These are phyloP conservation scores for Alentia gelatinosa DNA, from an alignment of 2,888 invertebrate species.

Conservation along the genomic window DNA sequence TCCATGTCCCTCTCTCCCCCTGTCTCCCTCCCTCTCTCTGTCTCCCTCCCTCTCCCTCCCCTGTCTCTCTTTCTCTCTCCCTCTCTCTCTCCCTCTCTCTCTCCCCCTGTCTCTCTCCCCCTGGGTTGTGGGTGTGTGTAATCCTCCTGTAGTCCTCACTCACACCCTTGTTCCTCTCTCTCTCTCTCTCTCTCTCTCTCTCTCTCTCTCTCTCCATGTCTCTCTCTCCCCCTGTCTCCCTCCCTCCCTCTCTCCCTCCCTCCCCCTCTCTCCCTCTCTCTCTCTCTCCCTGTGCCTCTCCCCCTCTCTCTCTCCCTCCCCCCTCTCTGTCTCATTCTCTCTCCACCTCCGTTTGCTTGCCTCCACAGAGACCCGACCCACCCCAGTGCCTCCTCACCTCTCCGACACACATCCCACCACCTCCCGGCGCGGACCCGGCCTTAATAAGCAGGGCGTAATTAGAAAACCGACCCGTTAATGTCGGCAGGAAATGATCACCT, in stretches of 20 bases:
- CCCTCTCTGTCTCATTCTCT: neutral
- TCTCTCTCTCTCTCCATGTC: too few relatives aligned
- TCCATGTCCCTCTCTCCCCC: too few relatives aligned
- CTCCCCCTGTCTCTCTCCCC: too few relatives aligned
- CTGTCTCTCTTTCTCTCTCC: too few relatives aligned
- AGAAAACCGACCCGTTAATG: constrained; percentile 39
- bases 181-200: too few relatives aligned
- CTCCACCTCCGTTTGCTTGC: neutral
- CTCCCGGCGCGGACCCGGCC: neutral
- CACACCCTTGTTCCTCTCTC: too few relatives aligned
- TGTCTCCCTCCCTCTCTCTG: too few relatives aligned
- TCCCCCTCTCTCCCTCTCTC: neutral
- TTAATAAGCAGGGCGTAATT: constrained; percentile 8
- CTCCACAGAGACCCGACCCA: neutral
- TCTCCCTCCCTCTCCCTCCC: too few relatives aligned
- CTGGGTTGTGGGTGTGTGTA: too few relatives aligned
- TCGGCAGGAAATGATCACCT: constrained; percentile 35
- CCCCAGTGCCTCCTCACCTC: neutral
- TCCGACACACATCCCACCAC: neutral
- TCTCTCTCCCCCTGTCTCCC: neutral
- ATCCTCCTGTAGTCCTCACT: too few relatives aligned
- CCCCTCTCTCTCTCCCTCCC: neutral
- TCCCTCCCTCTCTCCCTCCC: neutral
- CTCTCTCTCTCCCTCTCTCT: too few relatives aligned
- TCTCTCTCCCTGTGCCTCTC: too few relatives aligned